Conservation (phyloP, 2,888 invertebrate species). For the Seira ritae region DNA sequence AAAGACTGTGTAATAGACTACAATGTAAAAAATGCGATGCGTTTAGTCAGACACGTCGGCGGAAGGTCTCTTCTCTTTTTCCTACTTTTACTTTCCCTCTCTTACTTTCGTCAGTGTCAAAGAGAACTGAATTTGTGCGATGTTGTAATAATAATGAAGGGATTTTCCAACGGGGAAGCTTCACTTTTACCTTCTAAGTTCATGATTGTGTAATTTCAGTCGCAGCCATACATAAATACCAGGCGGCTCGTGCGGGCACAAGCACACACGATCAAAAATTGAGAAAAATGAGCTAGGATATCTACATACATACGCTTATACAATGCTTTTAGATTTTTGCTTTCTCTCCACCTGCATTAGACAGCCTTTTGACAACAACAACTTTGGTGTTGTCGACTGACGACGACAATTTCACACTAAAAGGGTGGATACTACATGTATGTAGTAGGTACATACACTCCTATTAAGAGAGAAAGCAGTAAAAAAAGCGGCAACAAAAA, state of each 20-base stretch:
- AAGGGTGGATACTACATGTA: too few species aligned
- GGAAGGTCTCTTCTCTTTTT: constrained; percentile 42
- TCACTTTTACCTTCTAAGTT: too few species aligned
- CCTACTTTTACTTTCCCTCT: constrained; percentile 30
- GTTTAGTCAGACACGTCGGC: constrained; percentile 42
- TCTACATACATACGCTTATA: too few species aligned
- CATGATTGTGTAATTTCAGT: constrained; percentile 25
- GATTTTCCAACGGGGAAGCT: constrained; percentile 50
- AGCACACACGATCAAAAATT: constrained; percentile 27
- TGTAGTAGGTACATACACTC: too few species aligned
- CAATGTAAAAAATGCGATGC: constrained; percentile 49
- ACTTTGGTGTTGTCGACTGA: too few species aligned
- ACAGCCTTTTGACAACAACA: constrained; percentile 32
- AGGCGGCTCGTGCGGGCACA: constrained; percentile 24
- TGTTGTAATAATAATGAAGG: constrained; percentile 63
- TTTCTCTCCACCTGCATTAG: too few species aligned
- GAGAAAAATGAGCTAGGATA: background rate
- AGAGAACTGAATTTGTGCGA: constrained; percentile 45
- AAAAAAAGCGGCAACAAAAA: constrained; percentile 25
- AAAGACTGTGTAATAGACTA: constrained; percentile 60
- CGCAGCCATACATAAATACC: background rate
- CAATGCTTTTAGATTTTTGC: too few species aligned
- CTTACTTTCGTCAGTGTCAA: constrained; percentile 47
- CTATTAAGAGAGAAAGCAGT: too few species aligned
- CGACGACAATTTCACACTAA: too few species aligned